Evolutionary conservation across 2,797 vertebrate genomes (phyloP), one percentile per base, ranked within the genome.

Genomic region (Anas capensis): DNA sequence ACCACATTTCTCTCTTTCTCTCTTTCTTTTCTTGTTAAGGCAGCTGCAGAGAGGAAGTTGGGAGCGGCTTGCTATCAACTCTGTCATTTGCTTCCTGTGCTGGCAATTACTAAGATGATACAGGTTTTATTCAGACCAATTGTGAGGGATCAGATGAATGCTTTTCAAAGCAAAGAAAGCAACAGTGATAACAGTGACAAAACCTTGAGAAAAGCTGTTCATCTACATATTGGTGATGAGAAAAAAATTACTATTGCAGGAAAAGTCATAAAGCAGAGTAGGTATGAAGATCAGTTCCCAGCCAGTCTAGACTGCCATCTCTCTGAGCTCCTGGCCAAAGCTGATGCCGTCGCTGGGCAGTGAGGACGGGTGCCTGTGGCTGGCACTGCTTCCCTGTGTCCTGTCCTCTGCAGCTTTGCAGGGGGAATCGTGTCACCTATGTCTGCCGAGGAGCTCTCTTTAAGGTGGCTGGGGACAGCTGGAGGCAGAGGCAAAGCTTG

Each of bases 51-150:
- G 48, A 62, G 27, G 42, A 44, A 87, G 44, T 46, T 76, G 49
- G n/a, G 54, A 79, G 48, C 57, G 68, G 26, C 27, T 76, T 61
- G 33, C 44, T 85, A 3, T 69, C 31, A 72, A 29, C 72, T 81
- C 53, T 57, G 5, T 64, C 86, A 60, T 15, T 62, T 78, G 17
- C 38, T 86, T 95, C 33, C 49, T 79, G 33, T 2, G 9, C 27
- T 66, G 13, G 13, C 53, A 20, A 54, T 77, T 58, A 48, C 48
- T 71, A n/a, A 76, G 54, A 85, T 72, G 19, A 31, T 72, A 54
- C 46, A 57, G 19, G 36, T 91, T 84, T 95, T 36, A 11, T 90
- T 92, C 69, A 77, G 42, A 66, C 6, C 70, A 24, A 38, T 80
- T 89, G 58, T 75, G 65, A 92, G 75, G 44, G 64, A 84, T 66